phyloP scores from a whole-genome alignment of 2,888 invertebrate genomes.

The Tetramorium bicarinatum region DNA sequence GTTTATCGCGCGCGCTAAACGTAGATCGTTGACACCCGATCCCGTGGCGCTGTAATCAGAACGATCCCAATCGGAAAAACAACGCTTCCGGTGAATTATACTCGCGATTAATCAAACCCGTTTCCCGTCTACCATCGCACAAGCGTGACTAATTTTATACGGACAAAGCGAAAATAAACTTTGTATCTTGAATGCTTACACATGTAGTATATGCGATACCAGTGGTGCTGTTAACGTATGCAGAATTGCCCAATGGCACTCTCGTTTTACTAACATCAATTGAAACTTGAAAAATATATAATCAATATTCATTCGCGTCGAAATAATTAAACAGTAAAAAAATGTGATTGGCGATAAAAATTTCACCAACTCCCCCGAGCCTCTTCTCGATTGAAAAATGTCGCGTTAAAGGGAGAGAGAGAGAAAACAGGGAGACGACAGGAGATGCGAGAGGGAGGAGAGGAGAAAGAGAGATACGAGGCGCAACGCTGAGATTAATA shows the following conservation, averaged over 20 bases:
- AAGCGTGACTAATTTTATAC: slow-evolving; percentile 41
- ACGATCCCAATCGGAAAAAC: slow-evolving; percentile 54
- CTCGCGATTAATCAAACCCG: slow-evolving; percentile 41
- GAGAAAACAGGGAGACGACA: not conserved
- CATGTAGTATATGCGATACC: not conserved
- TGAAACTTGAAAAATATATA: not conserved
- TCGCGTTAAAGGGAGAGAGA: too few species aligned
- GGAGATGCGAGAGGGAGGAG: not conserved
- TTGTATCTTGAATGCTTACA: slow-evolving; percentile 23
- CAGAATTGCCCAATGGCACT: not conserved
- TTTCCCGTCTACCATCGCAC: not conserved
- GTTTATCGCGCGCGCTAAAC: slow-evolving; percentile 47
- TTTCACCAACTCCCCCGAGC: not conserved
- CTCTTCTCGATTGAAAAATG: not conserved
- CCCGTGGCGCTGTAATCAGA: slow-evolving; percentile 45
- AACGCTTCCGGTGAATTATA: slow-evolving; percentile 48
- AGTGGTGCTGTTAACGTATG: slow-evolving; percentile 6
- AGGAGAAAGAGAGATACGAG: slow-evolving; percentile 45
- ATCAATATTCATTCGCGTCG: not conserved
- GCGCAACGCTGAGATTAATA: slow-evolving; percentile 64
- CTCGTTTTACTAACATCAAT: slow-evolving; percentile 9
- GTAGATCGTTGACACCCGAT: slow-evolving; percentile 53
- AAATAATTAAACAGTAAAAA: not conserved
- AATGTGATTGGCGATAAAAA: not conserved
- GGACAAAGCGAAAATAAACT: slow-evolving; percentile 44